Evolutionary conservation across 2,113 vertebrate species (phyloP).

Genomic region (Rhabdomys dilectus): DNA sequence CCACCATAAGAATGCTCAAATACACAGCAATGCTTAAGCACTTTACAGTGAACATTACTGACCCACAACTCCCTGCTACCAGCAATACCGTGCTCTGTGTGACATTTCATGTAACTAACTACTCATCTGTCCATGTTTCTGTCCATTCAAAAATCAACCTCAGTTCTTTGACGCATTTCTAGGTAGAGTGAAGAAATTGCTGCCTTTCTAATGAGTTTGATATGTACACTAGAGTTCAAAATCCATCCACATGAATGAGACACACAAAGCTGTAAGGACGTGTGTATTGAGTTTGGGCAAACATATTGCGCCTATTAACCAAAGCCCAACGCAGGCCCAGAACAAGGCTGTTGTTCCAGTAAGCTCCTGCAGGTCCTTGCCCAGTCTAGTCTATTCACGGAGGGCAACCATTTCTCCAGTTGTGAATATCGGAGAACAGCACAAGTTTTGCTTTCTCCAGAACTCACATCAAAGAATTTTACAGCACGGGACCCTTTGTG

Average conservation of each 20-base stretch:
- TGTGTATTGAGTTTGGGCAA: neutral
- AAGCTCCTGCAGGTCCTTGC: neutral
- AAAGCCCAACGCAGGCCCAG: accelerated
- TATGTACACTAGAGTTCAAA: neutral
- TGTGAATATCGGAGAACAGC: neutral
- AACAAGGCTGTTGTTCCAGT: too few relatives aligned
- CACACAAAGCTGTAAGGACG: neutral
- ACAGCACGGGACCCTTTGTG: accelerated
- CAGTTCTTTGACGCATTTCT: neutral
- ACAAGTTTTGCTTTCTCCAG: neutral
- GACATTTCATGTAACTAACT: accelerated
- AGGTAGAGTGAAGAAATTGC: too few relatives aligned
- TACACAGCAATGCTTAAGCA: neutral
- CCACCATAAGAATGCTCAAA: neutral
- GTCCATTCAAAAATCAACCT: neutral
- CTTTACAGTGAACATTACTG: neutral
- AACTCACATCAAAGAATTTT: neutral
- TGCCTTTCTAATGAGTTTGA: neutral
- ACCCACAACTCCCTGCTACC: accelerated
- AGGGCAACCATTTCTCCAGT: neutral
- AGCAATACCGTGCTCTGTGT: accelerated
- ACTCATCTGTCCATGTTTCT: neutral
- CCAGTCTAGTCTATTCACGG: neutral
- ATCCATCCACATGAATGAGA: neutral
- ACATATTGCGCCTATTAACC: neutral